Conservation (phyloP, 2,888 invertebrate species). For the Lasioglossum lativentre region DNA sequence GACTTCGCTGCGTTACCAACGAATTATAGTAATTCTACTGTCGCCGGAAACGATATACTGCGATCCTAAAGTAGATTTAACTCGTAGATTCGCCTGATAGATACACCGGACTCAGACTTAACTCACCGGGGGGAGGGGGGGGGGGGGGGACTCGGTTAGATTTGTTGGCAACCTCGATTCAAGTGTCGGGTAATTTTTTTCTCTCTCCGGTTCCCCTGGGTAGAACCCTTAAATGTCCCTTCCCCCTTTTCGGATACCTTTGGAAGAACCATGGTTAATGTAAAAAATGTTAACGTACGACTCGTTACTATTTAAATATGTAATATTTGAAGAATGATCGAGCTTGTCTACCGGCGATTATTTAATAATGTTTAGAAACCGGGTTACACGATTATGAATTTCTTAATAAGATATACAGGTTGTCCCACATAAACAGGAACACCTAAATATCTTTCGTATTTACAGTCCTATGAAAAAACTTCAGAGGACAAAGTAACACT, state of each 20-base stretch:
- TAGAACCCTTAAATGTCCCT: not conserved
- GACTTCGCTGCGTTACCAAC: slow-evolving; percentile 9
- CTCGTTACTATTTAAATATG: not conserved
- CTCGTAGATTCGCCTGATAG: not conserved
- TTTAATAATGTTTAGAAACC: not conserved
- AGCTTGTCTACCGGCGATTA: not conserved
- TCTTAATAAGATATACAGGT: too few species aligned
- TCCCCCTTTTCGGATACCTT: not conserved
- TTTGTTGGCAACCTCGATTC: not conserved
- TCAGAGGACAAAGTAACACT: too few species aligned
- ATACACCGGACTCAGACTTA: not conserved
- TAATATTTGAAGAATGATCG: not conserved
- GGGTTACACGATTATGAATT: not conserved
- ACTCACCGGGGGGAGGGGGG: not conserved
- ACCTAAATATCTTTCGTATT: too few species aligned
- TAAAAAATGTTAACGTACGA: not conserved
- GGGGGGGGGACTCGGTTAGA: not conserved
- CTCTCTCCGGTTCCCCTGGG: not conserved
- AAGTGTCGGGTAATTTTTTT: not conserved
- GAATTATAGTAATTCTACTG: slow-evolving; percentile 15
- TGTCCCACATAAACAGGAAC: too few species aligned
- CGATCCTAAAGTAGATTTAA: slow-evolving; percentile 1
- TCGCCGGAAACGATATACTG: not conserved
- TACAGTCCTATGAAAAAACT: too few species aligned
- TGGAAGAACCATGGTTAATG: not conserved